Conservation (phyloP, 2,797 vertebrate genomes). For the Scomberomorus guttatus region DNA sequence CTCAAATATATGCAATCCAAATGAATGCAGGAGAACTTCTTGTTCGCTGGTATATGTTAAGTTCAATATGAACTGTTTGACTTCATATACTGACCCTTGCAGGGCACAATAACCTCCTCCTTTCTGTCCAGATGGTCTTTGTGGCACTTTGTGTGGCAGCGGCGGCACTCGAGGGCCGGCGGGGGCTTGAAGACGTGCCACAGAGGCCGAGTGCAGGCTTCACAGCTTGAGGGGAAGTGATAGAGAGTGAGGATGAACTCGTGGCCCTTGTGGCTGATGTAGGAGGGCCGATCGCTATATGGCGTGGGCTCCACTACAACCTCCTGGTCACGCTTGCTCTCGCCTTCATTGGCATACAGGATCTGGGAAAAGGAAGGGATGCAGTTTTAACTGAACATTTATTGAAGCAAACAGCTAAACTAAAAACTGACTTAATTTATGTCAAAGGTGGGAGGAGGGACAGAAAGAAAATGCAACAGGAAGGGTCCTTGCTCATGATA, state of each 20-base stretch:
- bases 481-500: background rate
- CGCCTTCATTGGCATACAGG: constrained; percentile 96
- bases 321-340: constrained; percentile 95
- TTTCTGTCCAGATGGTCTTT: constrained; percentile 97
- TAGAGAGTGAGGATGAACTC: constrained; percentile 97
- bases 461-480: background rate
- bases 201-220: constrained; percentile 93
- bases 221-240: constrained; percentile 97
- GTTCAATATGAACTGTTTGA: background rate
- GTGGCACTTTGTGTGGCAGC: constrained; percentile 97
- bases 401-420: background rate
- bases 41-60: background rate
- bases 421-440: background rate
- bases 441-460: background rate
- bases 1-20: background rate
- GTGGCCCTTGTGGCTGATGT: constrained; percentile 96
- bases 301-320: constrained; percentile 84
- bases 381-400: background rate
- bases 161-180: constrained; percentile 94
- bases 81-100: constrained; percentile 88
- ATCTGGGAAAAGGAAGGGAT: constrained; percentile 85
- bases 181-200: constrained; percentile 98
- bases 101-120: constrained; percentile 94
- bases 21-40: background rate
- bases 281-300: constrained; percentile 90